Base-by-base conservation (phyloP, 2,888 invertebrate species). In the Machimus rusticus region DNA sequence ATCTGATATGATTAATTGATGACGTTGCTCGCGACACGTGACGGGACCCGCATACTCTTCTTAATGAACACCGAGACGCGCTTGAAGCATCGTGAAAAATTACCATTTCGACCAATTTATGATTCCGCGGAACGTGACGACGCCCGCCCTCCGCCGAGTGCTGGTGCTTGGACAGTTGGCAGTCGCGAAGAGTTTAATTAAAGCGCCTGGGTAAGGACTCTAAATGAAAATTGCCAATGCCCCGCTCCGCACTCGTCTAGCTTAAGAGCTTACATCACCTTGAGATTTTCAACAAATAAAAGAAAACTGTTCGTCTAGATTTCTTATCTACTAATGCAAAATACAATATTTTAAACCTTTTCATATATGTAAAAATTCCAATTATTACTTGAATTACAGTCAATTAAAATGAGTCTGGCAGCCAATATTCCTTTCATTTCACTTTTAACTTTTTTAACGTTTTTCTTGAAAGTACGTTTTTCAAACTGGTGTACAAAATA, bases 1-100 rank as follows among this genome's bases (percentile, higher is more conserved):
- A 87, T 88, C 86, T 86, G 87, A 88, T 88, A 88, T 88, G 87
- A 88, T 88, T 87, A 88, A 88, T 88, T 87, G 88, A 86, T 86
- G 88, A 88, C 88, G 86, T 84, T 87, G 87, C 81, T 86, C 86
- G 23, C 51, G 88, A 88, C 88, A 88, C 88, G 88, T 88, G 88
- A 88, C 86, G 82, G 55, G 82, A 87, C 88, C 88, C 88, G 88
- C 88, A 88, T 88, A 87, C 81, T 88, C 79, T 78, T 76, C 87
- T 88, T 88, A 88, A 88, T 87, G 88, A 87, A 88, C 85, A 87
- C 34, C 16, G 81, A 74, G 79, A 76, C 74, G 39, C 79, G 85
- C 74, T 85, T 74, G 87, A 85, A 77, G 76, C 86, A 74, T 87
- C 81, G 87, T 87, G 86, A 74, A 88, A 87, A 88, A 88, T 88